Evolutionary conservation across 1,140 invertebrate species (phyloP).

Genomic region (Macrosteles quadrilineatus): DNA sequence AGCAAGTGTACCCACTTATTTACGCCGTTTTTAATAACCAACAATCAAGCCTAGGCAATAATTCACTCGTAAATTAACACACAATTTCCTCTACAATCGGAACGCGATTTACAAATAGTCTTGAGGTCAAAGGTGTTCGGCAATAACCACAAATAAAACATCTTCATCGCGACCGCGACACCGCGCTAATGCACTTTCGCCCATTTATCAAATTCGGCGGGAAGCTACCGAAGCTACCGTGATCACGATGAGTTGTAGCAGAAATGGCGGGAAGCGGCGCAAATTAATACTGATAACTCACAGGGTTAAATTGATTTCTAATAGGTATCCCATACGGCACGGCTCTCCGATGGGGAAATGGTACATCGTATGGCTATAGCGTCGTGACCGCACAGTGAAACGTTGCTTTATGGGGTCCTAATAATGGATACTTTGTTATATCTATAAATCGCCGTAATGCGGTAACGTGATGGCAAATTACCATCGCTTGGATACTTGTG

Average conservation of each 20-base stretch:
- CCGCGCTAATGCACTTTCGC: slow-evolving; percentile 13
- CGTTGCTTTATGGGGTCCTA: slow-evolving; percentile 14
- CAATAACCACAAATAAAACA: slow-evolving; percentile 6
- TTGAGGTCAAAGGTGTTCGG: background rate
- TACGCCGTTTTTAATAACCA: no score
- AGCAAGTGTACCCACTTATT: no score
- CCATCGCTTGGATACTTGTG: no score
- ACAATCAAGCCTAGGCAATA: no score
- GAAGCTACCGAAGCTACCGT: background rate
- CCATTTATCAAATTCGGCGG: slow-evolving; percentile 16
- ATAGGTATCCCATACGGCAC: background rate
- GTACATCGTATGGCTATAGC: no score
- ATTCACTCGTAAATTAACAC: no score
- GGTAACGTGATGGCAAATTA: background rate
- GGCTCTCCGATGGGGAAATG: background rate
- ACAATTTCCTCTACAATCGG: no score
- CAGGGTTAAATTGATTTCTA: slow-evolving; percentile 17
- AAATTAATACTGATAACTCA: slow-evolving; percentile 13
- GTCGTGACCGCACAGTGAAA: background rate
- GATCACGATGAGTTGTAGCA: slow-evolving; percentile 3
- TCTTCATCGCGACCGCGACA: background rate
- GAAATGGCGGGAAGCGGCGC: background rate
- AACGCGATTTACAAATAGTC: background rate
- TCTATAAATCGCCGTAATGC: slow-evolving; percentile 8
- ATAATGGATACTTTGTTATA: slow-evolving; percentile 15